Conservation (phyloP, 2,888 invertebrate species). For the Lucinisca nassula region DNA sequence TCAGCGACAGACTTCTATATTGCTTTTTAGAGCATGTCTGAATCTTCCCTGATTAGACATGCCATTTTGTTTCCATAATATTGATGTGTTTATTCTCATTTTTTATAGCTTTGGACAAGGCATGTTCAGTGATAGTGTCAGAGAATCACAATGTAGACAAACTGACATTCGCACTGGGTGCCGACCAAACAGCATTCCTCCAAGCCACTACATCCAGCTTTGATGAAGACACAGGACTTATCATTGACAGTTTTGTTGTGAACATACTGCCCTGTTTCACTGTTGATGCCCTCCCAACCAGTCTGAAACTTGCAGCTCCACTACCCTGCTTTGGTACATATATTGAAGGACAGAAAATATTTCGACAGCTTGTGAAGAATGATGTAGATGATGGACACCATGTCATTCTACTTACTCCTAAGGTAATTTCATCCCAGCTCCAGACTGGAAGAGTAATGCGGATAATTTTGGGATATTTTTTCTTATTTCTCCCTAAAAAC, state of each 20-base stretch:
- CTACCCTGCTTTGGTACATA: slow-evolving; percentile 71
- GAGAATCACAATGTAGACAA: slow-evolving; percentile 66
- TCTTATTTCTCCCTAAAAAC: no score
- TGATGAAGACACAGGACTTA: slow-evolving; percentile 48
- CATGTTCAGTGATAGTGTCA: slow-evolving; percentile 45
- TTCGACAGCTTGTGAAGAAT: slow-evolving; percentile 53
- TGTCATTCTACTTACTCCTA: slow-evolving; percentile 67
- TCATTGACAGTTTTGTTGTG: slow-evolving; percentile 51
- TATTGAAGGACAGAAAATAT: slow-evolving; percentile 63
- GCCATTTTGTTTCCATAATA: no score
- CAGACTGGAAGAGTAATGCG: no score
- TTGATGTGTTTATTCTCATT: no score
- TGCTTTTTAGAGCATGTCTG: no score
- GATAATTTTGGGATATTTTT: no score
- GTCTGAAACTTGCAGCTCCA: slow-evolving; percentile 66
- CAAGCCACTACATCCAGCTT: slow-evolving; percentile 53
- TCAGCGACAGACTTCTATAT: no score
- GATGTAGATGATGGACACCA: slow-evolving; percentile 68
- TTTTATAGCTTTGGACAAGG: slow-evolving; percentile 51
- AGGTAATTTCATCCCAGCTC: no score
- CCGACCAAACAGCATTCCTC: slow-evolving; percentile 66
- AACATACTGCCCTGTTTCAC: slow-evolving; percentile 70
- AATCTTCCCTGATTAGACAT: no score
- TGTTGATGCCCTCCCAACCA: slow-evolving; percentile 66
- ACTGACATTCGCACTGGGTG: slow-evolving; percentile 38